Percentiles rank a stretch among this genome's conserved stretches.
These are phyloP conservation scores for Drosophila grimshawi DNA, from an alignment of 1,140 invertebrate genomes.

Conservation along the genomic window DNA sequence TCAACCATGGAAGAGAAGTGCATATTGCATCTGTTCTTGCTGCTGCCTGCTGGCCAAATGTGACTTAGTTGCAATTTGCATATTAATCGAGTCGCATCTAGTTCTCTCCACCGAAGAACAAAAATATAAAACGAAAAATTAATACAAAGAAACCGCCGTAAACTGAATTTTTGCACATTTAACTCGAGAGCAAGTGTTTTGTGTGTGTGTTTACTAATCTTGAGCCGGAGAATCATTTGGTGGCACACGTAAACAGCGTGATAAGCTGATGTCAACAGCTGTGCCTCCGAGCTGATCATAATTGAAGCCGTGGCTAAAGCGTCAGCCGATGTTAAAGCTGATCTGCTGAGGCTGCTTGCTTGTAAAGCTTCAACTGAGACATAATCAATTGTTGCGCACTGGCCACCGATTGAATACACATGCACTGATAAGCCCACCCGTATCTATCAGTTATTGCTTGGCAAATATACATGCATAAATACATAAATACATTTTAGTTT, in stretches of 20 bases:
- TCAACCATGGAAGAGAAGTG: not conserved
- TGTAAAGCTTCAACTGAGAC: not conserved
- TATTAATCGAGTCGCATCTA: slow-evolving; percentile 22
- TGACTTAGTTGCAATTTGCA: slow-evolving; percentile 60
- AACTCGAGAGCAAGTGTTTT: too few relatives aligned
- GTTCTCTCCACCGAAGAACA: not conserved
- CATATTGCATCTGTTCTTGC: slow-evolving; percentile 4
- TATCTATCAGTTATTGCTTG: slow-evolving; percentile 3
- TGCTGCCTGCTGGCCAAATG: slow-evolving; percentile 16
- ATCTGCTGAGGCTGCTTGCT: not conserved
- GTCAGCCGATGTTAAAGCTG: too few relatives aligned
- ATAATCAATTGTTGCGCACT: slow-evolving; percentile 18
- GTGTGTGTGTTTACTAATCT: slow-evolving; percentile 18
- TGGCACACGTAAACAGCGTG: slow-evolving; percentile 59
- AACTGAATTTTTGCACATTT: slow-evolving; percentile 11
- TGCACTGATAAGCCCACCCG: slow-evolving; percentile 11
- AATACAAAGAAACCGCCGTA: slow-evolving; percentile 3
- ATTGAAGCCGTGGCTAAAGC: not conserved
- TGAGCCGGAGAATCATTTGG: not conserved
- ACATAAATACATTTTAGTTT: not conserved
- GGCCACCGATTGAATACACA: not conserved
- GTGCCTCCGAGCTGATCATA: not conserved
- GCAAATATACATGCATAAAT: not conserved
- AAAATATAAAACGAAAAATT: too few relatives aligned
- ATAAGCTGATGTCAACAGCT: slow-evolving; percentile 46